Evolutionary conservation across 2,113 vertebrate genomes (phyloP).

Genomic region (Melanocharis versteri): DNA sequence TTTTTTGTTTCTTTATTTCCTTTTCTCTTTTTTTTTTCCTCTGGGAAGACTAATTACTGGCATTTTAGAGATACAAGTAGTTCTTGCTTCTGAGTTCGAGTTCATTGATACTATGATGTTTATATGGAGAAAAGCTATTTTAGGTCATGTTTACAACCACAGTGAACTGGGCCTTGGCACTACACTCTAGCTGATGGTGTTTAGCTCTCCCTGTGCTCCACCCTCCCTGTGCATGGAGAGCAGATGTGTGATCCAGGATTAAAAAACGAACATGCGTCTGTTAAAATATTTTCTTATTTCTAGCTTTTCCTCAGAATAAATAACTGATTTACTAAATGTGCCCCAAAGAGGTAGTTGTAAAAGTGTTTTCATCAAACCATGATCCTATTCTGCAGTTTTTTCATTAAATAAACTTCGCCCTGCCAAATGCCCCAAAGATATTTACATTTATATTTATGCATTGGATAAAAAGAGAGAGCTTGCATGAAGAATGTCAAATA

Average conservation of each 20-base stretch:
- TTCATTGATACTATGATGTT: not conserved
- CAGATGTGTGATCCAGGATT: not conserved
- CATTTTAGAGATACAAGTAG: not conserved
- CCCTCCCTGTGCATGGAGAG: not conserved
- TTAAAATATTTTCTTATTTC: not conserved
- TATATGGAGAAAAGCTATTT: not conserved
- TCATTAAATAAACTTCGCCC: not conserved
- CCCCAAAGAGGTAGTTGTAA: not conserved
- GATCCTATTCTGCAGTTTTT: not conserved
- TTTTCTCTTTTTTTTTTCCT: no score
- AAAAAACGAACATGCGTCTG: not conserved
- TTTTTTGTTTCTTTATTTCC: rapidly evolving
- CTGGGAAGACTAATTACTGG: not conserved
- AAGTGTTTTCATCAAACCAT: not conserved
- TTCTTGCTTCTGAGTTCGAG: not conserved
- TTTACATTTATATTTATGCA: not conserved
- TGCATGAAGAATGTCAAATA: not conserved
- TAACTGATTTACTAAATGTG: not conserved
- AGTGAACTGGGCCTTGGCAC: not conserved
- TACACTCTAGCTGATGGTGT: not conserved
- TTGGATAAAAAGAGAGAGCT: not conserved
- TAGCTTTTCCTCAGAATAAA: not conserved
- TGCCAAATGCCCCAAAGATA: not conserved
- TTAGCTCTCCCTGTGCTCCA: not conserved
- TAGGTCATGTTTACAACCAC: not conserved